Evolutionary conservation across 2,113 vertebrate species (phyloP).

Genomic region (Prochilodus magdalenae): DNA sequence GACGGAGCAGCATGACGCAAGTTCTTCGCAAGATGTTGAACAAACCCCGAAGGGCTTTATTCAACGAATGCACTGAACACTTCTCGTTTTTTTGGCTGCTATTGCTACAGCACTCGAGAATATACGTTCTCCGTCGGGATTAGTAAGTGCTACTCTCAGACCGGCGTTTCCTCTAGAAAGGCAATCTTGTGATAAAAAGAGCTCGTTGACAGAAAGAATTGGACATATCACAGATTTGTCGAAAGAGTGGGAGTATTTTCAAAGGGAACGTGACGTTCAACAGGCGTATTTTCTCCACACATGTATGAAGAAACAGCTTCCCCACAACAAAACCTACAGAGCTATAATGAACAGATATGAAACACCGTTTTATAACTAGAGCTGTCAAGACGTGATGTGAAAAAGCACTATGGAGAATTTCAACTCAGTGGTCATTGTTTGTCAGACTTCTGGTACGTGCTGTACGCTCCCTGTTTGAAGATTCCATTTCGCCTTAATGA

Average conservation of each 20-base stretch:
- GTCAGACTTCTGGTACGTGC: not conserved
- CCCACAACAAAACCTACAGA: not conserved
- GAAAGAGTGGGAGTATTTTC: slow-evolving; percentile 10
- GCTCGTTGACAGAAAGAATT: not conserved
- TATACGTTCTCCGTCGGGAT: not conserved
- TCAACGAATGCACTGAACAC: not conserved
- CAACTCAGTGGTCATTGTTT: not conserved
- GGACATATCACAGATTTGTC: not conserved
- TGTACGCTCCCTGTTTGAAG: not conserved
- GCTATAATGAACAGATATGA: not conserved
- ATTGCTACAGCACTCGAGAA: not conserved
- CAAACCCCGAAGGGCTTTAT: slow-evolving; percentile 4
- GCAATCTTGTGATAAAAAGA: not conserved
- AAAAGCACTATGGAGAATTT: not conserved
- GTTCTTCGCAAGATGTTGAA: not conserved
- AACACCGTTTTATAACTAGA: not conserved
- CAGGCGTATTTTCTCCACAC: not conserved
- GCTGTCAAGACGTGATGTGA: not conserved
- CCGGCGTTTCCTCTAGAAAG: not conserved
- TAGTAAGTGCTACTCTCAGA: not conserved
- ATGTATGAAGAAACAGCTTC: not conserved
- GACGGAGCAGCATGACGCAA: not conserved
- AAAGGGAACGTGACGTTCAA: not conserved
- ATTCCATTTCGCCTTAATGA: not conserved
- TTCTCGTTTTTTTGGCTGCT: not conserved